Conservation (phyloP, 2,797 vertebrate species). For the Muraenolepis orangiensis region DNA sequence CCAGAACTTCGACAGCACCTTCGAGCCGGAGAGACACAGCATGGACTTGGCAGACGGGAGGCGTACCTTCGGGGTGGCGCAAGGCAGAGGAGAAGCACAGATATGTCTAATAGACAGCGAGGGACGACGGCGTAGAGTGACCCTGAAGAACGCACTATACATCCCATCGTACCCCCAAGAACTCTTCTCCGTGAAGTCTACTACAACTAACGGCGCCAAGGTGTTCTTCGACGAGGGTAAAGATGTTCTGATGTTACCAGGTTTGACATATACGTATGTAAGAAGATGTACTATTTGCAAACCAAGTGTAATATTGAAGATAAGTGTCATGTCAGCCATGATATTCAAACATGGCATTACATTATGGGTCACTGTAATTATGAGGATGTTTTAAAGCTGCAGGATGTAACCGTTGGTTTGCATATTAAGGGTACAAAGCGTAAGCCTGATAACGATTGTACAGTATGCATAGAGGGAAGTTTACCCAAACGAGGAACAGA, state of each 20-base stretch:
- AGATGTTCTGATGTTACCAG: not conserved
- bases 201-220: not conserved
- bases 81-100: not conserved
- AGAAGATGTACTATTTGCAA: no score
- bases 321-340: not conserved
- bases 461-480: no score
- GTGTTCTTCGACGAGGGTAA: not conserved
- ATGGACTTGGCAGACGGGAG: not conserved
- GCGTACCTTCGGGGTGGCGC: not conserved
- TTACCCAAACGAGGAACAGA: no score
- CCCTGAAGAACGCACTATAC: not conserved
- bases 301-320: no score
- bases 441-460: no score
- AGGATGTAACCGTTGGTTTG: slow-evolving; percentile 6
- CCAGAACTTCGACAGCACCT: not conserved
- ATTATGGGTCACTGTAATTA: slow-evolving; percentile 17
- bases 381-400: slow-evolving; percentile 5
- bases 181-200: not conserved
- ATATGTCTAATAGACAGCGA: not conserved
- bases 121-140: not conserved
- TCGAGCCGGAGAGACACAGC: not conserved
- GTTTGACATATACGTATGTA: not conserved
- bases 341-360: slow-evolving; percentile 11
- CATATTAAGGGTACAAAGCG: no score
- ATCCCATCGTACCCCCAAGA: not conserved